Base-by-base conservation (phyloP, 2,113 vertebrate genomes). In the Hemibagrus wyckioides region DNA sequence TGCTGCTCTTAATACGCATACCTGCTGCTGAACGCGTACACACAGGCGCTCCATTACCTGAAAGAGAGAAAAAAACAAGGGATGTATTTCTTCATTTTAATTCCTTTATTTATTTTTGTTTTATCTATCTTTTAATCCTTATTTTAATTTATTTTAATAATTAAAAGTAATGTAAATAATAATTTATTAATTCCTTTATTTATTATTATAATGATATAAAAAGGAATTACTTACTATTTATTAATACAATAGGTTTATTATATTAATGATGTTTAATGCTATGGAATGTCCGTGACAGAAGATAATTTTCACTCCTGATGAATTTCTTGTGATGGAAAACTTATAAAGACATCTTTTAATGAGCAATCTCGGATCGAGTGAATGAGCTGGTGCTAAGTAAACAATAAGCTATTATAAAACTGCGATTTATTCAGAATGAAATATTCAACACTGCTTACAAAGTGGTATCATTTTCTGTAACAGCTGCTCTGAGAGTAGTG, bases 31-130 rank as follows among this genome's bases (percentile, higher is more conserved):
- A 71, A 97, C 96, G 0, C 96, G 94, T 65, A 96, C 94, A 7
- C 97, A 97, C 65, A 98, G 92, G 25, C 96, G 94, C 92, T 97
- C 96, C 94, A 98, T 96, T 94, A 98, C 95, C 95, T 96, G 57
- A 25, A 15, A 33, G 30, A 33, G 30, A 7, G 30, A 19, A 19
- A 41, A 71, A 79, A n/a, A 33, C 30, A 59, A 25, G 52, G 4
- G 4, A 21, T 79, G 8, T 54, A n/a, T 33, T 54, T 19, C 39
- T 80, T 5, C 33, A 76, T n/a, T 13, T 23, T 11, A 25, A 44
- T 13, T 41, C 28, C 23, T 28, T 75, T 33, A 67, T 67, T 67
- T 17, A 33, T 65, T n/a, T n/a, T n/a, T n/a, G n/a, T n/a, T n/a
- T n/a, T n/a, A n/a, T n/a, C n/a, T n/a, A n/a, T n/a, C n/a, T n/a